A percentile compares a stretch with the other conserved stretches of the same genome.
phyloP scores from a whole-genome alignment of 2,888 invertebrate species.

The Lepetodrilus schrolli region DNA sequence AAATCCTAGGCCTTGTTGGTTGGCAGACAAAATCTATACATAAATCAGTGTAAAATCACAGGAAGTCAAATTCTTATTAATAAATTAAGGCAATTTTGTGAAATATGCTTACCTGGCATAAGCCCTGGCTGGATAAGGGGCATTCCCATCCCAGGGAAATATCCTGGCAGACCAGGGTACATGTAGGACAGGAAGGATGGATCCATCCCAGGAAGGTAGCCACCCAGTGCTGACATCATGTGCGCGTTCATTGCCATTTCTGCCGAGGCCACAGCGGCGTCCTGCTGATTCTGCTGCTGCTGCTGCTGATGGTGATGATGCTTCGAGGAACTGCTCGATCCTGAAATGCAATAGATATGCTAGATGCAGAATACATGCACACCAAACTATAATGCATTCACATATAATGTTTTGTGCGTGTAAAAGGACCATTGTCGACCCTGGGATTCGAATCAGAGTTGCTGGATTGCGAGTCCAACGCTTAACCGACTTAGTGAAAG shows the following conservation, averaged over 20 bases:
- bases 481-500: no score
- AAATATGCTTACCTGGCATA: slow-evolving; percentile 64
- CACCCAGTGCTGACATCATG: slow-evolving; percentile 67
- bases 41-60: neutral
- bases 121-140: slow-evolving; percentile 79
- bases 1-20: no score
- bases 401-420: no score
- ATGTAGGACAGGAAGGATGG: slow-evolving; percentile 74
- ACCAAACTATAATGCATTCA: no score
- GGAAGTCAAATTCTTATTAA: neutral
- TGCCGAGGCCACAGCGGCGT: slow-evolving; percentile 29
- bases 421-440: no score
- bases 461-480: no score
- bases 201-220: slow-evolving; percentile 65
- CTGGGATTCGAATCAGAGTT: no score
- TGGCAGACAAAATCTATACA: neutral
- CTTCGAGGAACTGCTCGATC: neutral
- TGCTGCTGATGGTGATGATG: slow-evolving; percentile 29
- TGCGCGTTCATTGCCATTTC: slow-evolving; percentile 38
- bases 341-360: neutral
- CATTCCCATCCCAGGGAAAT: slow-evolving; percentile 73
- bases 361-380: no score
- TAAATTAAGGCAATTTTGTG: neutral
- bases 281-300: slow-evolving; percentile 37
- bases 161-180: slow-evolving; percentile 75